These are phyloP conservation scores for Dufourea novaeangliae DNA, from an alignment of 1,140 invertebrate species.

Conservation along the genomic window DNA sequence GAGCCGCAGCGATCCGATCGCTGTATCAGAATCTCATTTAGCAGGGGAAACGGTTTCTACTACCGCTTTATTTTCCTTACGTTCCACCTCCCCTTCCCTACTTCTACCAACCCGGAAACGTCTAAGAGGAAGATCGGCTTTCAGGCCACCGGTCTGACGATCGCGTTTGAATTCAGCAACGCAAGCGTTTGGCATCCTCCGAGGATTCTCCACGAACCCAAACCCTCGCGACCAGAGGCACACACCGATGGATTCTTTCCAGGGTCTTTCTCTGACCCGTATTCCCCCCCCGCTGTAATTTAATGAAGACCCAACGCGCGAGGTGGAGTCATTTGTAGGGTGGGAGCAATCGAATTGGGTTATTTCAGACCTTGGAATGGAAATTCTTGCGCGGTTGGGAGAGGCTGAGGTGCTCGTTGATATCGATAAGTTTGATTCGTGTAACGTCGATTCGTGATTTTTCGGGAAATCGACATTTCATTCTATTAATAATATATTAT, in stretches of 20 bases:
- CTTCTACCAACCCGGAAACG: not conserved
- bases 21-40: slow-evolving; percentile 64
- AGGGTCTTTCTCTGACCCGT: not conserved
- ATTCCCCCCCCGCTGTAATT: not conserved
- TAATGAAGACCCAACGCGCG: not conserved
- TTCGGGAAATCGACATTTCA: too few species aligned
- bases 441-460: too few species aligned
- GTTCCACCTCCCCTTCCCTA: not conserved
- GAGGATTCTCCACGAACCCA: too few species aligned
- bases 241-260: not conserved
- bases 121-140: slow-evolving; percentile 13
- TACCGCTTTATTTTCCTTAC: slow-evolving; percentile 35
- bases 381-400: too few species aligned
- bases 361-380: not conserved
- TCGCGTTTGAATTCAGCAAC: slow-evolving; percentile 21
- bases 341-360: not conserved
- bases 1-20: slow-evolving; percentile 52
- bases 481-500: too few species aligned
- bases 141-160: not conserved
- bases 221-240: too few species aligned
- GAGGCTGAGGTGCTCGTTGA: too few species aligned
- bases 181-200: slow-evolving; percentile 2
- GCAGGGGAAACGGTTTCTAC: slow-evolving; percentile 44
- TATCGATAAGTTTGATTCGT: too few species aligned
- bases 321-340: not conserved